phyloP scores from a whole-genome alignment of 1,140 invertebrate species.

The Camponotus pennsylvanicus region DNA sequence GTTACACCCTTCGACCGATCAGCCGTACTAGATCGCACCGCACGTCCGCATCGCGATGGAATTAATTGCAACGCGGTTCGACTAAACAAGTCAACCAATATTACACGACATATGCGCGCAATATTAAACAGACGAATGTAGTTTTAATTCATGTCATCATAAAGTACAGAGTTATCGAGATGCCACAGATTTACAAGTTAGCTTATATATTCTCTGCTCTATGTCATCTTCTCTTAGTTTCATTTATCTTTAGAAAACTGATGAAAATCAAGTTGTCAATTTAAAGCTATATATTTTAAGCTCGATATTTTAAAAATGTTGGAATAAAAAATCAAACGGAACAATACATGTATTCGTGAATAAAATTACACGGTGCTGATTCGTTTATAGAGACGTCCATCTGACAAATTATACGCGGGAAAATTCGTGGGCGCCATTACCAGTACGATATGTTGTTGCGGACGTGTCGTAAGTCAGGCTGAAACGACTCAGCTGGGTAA shows the following conservation, averaged over 20 bases:
- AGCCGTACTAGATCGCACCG: constrained; percentile 20
- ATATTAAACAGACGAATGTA: not conserved
- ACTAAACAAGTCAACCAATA: not conserved
- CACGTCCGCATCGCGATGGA: constrained; percentile 36
- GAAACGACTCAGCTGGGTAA: constrained; percentile 43
- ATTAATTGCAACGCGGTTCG: constrained; percentile 44
- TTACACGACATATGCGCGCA: not conserved
- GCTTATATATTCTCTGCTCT: not conserved
- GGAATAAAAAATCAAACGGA: not conserved
- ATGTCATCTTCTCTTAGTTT: not conserved
- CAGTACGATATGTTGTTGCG: constrained; percentile 21
- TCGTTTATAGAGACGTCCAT: constrained; percentile 39
- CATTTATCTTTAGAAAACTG: not conserved
- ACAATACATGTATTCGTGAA: not conserved
- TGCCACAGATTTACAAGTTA: not conserved
- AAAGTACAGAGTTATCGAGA: not conserved
- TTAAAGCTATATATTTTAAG: not conserved
- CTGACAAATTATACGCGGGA: constrained; percentile 22
- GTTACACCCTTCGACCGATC: constrained; percentile 52
- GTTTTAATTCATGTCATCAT: not conserved
- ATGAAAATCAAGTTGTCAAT: not conserved
- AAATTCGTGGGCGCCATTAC: constrained; percentile 19
- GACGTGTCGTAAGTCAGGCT: constrained; percentile 18
- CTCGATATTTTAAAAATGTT: not conserved
- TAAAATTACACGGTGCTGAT: constrained; percentile 40